These are phyloP conservation scores for Drosophila meridiana DNA, from an alignment of 2,888 invertebrate genomes.

Conservation along the genomic window DNA sequence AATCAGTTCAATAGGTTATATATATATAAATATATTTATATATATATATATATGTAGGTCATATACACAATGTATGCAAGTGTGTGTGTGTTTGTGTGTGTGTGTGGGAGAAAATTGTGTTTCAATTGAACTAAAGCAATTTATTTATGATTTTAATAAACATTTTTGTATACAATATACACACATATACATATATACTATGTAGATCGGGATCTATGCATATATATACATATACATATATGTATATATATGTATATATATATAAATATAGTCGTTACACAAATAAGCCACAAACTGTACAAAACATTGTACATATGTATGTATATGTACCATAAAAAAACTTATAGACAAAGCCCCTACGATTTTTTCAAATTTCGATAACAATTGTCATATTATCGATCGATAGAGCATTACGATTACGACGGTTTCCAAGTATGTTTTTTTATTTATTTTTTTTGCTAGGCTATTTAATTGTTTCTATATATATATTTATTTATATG, in stretches of 20 bases:
- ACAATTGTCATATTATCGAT: conserved; percentile 26
- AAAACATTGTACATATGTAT: conserved; percentile 48
- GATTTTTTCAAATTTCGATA: conserved; percentile 28
- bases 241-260: conserved; percentile 41
- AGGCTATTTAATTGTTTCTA: conserved; percentile 54
- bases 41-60: conserved; percentile 9
- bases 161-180: conserved; percentile 45
- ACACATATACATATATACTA: conserved; percentile 33
- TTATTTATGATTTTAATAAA: conserved; percentile 10
- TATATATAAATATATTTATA: neutral
- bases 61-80: conserved; percentile 30
- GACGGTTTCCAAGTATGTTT: conserved; percentile 75
- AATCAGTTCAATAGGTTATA: conserved; percentile 66
- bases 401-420: conserved; percentile 53
- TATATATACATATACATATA: conserved; percentile 27
- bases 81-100: conserved; percentile 5
- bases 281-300: conserved; percentile 79
- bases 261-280: conserved; percentile 72
- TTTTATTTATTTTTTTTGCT: conserved; percentile 18
- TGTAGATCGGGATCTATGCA: conserved; percentile 28
- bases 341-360: conserved; percentile 59
- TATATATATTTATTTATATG: conserved; percentile 37
- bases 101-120: conserved; percentile 5
- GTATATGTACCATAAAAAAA: conserved; percentile 62
- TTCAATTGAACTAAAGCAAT: conserved; percentile 34